Percentiles rank a stretch among this genome's conserved stretches.
Conservation (phyloP, 1,140 invertebrate genomes). For the Oedothorax gibbosus region DNA sequence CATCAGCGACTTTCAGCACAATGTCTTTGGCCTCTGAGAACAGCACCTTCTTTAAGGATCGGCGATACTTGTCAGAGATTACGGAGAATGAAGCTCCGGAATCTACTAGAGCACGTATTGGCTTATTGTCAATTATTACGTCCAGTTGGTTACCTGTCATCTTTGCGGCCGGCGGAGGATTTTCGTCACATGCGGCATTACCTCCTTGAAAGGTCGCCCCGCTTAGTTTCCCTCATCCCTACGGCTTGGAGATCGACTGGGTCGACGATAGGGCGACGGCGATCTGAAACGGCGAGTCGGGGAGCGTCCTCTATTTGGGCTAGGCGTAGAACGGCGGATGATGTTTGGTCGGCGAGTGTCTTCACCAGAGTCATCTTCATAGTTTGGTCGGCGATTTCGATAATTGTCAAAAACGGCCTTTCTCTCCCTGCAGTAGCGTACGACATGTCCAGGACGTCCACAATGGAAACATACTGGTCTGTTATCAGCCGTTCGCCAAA, state of each 20-base stretch:
- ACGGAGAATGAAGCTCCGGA: conserved; percentile 3
- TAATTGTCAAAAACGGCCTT: not conserved
- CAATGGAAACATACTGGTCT: not conserved
- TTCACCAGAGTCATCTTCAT: not conserved
- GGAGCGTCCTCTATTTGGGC: not conserved
- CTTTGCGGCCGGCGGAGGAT: conserved; percentile 15
- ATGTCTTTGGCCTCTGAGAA: not conserved
- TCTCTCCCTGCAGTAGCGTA: conserved; percentile 1
- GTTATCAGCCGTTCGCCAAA: not conserved
- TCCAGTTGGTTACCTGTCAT: conserved; percentile 4
- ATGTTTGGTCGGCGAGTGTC: not conserved
- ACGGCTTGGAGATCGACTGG: not conserved
- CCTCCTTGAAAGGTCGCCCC: not conserved
- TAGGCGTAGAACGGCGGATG: not conserved
- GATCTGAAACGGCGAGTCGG: not conserved
- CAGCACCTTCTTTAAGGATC: not conserved
- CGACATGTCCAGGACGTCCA: conserved; percentile 11
- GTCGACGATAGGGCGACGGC: not conserved
- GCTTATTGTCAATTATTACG: conserved; percentile 8
- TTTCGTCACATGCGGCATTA: conserved; percentile 14
- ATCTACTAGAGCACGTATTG: not conserved
- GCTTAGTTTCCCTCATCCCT: conserved; percentile 11
- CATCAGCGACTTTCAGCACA: conserved; percentile 3
- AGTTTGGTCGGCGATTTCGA: not conserved
- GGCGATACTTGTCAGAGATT: not conserved